Evolutionary conservation across 2,113 vertebrate species (phyloP), one percentile per base, ranked within the genome.

Genomic region (Micromys minutus): DNA sequence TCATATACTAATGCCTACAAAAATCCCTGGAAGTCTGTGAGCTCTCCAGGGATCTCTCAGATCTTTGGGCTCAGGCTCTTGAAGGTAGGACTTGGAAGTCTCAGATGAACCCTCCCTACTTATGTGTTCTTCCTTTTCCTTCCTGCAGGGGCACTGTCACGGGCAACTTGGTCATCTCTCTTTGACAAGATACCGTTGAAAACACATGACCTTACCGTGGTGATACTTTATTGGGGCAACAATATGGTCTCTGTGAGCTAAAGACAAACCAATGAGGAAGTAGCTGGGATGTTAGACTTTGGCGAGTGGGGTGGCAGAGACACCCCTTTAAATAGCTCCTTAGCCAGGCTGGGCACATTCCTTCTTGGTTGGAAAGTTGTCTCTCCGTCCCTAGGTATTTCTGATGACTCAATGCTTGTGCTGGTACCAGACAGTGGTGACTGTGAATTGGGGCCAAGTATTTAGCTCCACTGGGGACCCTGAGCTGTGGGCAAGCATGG

Each of bases 121-220:
- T 15, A 71, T 21, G 6, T 5, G 15, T 21, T 6, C 29, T 16
- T 5, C 4, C 0, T 0, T 4, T 7, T 1, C 4, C 0, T 8
- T 47, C 1, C 10, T 72, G 3, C 42, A 74, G 39, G 45, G 45
- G 13, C 24, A 45, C 34, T 19, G 45, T 19, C 22, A 3, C 6
- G 52, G 29, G 9, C 7, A 55, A 7, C 65, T 22, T 16, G 34
- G 17, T 29, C 59, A 17, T 13, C 24, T 6, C 2, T 75, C n/a
- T 59, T 45, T 34, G 55, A 74, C 57, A 63, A 93, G 87, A 80
- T 21, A 26, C 57, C 21, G 31, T 55, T 80, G 88, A 21, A 57
- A 63, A n/a, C 17, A 2, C 7, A 1, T 3, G 11, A 42, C 7
- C 42, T 84, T 5, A 65, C 22, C 29, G 88, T 42, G 26, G 16